Evolutionary conservation across 2,888 invertebrate species (phyloP).

Genomic region (Pseudolycoriella hygida): DNA sequence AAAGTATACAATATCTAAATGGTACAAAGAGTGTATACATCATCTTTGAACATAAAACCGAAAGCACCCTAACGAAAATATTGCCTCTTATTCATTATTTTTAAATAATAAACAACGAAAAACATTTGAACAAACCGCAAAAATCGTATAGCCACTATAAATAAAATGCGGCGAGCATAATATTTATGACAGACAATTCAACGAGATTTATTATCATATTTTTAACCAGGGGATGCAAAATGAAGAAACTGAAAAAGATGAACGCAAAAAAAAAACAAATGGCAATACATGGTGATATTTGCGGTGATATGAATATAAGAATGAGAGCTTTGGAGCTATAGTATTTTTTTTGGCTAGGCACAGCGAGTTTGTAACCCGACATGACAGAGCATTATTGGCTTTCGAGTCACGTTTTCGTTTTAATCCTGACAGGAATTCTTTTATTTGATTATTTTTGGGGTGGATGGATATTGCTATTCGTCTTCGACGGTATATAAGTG

Average conservation of each 20-base stretch:
- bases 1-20: no score
- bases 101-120: no score
- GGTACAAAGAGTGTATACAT: no score
- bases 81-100: no score
- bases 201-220: conserved; percentile 3
- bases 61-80: no score
- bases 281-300: background rate
- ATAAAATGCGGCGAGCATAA: no score
- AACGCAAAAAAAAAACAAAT: background rate
- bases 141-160: no score
- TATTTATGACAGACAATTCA: conserved; percentile 2
- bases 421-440: conserved; percentile 10
- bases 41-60: no score
- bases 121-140: no score
- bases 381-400: conserved; percentile 6
- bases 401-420: conserved; percentile 9
- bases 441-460: conserved; percentile 8
- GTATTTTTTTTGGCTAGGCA: background rate
- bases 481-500: background rate
- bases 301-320: background rate
- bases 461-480: background rate
- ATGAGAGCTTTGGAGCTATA: background rate
- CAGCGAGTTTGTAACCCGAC: background rate
- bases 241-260: no score
- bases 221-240: background rate